Conservation (phyloP, 2,113 vertebrate species). For the Odobenus rosmarus region DNA sequence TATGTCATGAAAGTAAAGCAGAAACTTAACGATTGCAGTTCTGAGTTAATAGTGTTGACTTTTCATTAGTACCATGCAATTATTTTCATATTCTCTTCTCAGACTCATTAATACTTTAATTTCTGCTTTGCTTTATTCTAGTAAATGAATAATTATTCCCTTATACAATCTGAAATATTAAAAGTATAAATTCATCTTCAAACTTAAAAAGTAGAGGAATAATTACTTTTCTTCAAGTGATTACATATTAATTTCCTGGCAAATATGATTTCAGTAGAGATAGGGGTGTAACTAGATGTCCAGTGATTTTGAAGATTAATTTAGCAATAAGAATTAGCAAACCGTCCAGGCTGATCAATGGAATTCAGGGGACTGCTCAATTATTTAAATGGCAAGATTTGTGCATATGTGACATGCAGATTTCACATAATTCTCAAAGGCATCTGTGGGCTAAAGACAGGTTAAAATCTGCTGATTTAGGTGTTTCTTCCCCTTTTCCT, state of each 20-base stretch:
- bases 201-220: not conserved
- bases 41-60: not conserved
- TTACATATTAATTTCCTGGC: not conserved
- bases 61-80: not conserved
- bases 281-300: not conserved
- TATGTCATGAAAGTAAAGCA: not conserved
- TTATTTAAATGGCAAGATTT: not conserved
- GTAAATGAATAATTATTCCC: conserved; percentile 1
- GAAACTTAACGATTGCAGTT: not conserved
- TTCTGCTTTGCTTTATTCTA: conserved; percentile 16
- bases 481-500: not conserved
- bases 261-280: conserved; percentile 32
- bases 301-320: conserved; percentile 9
- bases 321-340: not conserved
- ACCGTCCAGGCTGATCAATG: not conserved
- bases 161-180: not conserved
- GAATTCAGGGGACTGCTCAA: not conserved
- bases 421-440: not conserved
- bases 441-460: not conserved
- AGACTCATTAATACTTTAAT: not conserved
- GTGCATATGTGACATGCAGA: not conserved
- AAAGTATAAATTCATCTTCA: conserved; percentile 24
- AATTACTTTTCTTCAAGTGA: not conserved
- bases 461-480: not conserved
- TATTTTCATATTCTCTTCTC: not conserved